phyloP scores from a whole-genome alignment of 2,113 vertebrate genomes.

The Bos javanicus region DNA sequence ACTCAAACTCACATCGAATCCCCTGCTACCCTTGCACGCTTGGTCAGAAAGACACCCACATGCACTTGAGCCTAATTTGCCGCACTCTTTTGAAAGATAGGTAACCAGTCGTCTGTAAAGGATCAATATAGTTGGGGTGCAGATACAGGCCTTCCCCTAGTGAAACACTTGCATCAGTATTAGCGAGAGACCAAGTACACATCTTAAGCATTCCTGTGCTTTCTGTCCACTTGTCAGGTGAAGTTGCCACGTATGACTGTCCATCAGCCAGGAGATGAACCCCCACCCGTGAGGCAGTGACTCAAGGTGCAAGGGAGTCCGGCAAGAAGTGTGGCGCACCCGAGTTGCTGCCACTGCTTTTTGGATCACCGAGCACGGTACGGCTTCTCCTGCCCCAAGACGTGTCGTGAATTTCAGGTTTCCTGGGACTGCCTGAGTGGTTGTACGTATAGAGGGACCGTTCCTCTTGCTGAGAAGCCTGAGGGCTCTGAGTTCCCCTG shows the following conservation, averaged over 20 bases:
- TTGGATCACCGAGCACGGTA: fast-evolving
- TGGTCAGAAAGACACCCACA: too few relatives aligned
- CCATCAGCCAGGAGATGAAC: background rate
- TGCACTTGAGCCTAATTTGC: too few relatives aligned
- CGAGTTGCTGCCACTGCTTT: background rate
- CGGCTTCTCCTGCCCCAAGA: fast-evolving
- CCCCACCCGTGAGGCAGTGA: background rate
- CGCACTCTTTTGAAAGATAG: too few relatives aligned
- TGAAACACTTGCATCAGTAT: too few relatives aligned
- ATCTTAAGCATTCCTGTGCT: too few relatives aligned
- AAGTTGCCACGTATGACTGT: background rate
- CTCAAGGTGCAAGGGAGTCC: fast-evolving
- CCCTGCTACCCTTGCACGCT: too few relatives aligned
- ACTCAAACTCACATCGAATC: too few relatives aligned
- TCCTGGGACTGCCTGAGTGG: background rate
- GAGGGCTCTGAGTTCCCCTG: too few relatives aligned
- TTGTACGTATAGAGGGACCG: fast-evolving
- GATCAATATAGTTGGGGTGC: too few relatives aligned
- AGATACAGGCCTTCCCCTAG: too few relatives aligned
- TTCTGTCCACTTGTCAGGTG: background rate
- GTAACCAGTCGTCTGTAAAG: too few relatives aligned
- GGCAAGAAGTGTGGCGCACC: fast-evolving
- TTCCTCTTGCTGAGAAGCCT: background rate
- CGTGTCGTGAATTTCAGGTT: background rate
- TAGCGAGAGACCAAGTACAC: too few relatives aligned